These are phyloP conservation scores for Oceanodroma leucorhoa DNA, from an alignment of 2,797 vertebrate genomes.

Conservation along the genomic window DNA sequence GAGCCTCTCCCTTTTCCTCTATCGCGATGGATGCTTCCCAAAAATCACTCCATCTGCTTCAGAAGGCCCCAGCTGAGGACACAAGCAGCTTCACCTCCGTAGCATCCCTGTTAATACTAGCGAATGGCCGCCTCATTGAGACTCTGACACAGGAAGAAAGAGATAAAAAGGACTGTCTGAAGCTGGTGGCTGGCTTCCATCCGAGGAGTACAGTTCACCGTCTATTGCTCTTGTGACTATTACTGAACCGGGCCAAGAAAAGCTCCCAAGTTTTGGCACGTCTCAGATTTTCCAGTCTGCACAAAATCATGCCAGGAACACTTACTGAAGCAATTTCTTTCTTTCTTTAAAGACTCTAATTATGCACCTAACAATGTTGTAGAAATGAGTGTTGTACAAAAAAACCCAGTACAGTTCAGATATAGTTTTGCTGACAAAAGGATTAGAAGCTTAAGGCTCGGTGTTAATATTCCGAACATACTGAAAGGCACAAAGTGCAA, in stretches of 20 bases:
- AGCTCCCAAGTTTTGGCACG: slow-evolving; percentile 57
- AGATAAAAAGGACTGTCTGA: slow-evolving; percentile 33
- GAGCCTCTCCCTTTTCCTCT: slow-evolving; percentile 7
- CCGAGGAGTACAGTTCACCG: slow-evolving; percentile 46
- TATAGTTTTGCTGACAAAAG: not conserved
- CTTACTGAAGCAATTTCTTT: slow-evolving; percentile 46
- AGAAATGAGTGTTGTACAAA: slow-evolving; percentile 16
- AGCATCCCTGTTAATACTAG: not conserved
- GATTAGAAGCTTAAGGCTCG: slow-evolving; percentile 5
- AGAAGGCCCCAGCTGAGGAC: not conserved
- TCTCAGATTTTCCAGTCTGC: slow-evolving; percentile 65
- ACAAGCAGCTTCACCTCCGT: not conserved
- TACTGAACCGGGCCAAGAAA: slow-evolving; percentile 49
- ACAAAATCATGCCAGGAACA: slow-evolving; percentile 61
- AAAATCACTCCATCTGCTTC: not conserved
- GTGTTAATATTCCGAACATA: not conserved
- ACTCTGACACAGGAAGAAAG: slow-evolving; percentile 11
- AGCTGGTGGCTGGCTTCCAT: slow-evolving; percentile 28
- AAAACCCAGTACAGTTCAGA: not conserved
- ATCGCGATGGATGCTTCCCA: not conserved
- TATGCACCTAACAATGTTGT: slow-evolving; percentile 40
- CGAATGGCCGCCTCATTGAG: not conserved
- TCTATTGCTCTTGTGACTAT: slow-evolving; percentile 60
- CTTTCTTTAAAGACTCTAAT: slow-evolving; percentile 44
- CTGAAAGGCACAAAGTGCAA: not conserved